A percentile compares a stretch with the other conserved stretches of the same genome.
phyloP scores from a whole-genome alignment of 1,140 invertebrate species.

The Drosophila jambulina region DNA sequence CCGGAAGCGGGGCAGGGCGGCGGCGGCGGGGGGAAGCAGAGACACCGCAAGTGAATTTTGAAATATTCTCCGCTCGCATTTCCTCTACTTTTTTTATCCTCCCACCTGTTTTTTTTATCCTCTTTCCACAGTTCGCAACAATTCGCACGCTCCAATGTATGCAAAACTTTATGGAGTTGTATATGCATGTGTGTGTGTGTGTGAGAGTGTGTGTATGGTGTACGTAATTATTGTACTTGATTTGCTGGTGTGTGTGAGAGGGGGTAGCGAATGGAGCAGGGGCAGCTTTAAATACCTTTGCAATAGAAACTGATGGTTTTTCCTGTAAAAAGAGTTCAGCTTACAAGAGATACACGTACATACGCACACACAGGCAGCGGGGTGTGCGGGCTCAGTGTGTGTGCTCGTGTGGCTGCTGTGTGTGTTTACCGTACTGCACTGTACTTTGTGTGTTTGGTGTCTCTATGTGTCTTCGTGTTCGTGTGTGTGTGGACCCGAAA shows the following conservation, averaged over 20 bases:
- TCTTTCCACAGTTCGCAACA: constrained; percentile 46
- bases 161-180: constrained; percentile 56
- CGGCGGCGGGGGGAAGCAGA: background rate
- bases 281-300: constrained; percentile 85
- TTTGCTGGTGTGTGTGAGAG: constrained; percentile 3
- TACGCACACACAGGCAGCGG: constrained; percentile 57
- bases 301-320: constrained; percentile 85
- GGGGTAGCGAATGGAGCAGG: constrained; percentile 23
- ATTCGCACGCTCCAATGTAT: constrained; percentile 57
- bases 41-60: constrained; percentile 48
- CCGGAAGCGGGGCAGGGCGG: background rate
- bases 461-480: constrained; percentile 11
- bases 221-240: constrained; percentile 36
- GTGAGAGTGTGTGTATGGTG: constrained; percentile 12
- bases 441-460: constrained; percentile 21
- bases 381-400: constrained; percentile 11
- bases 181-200: constrained; percentile 6
- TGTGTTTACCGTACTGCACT: constrained; percentile 23
- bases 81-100: background rate
- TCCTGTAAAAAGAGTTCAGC: constrained; percentile 84
- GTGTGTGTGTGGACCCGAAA: constrained; percentile 34
- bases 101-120: background rate
- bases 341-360: constrained; percentile 75
- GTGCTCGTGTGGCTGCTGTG: constrained; percentile 17
- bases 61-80: constrained; percentile 29